These are phyloP conservation scores for Synanthedon andrenaeformis DNA, from an alignment of 2,888 invertebrate genomes.

Conservation along the genomic window DNA sequence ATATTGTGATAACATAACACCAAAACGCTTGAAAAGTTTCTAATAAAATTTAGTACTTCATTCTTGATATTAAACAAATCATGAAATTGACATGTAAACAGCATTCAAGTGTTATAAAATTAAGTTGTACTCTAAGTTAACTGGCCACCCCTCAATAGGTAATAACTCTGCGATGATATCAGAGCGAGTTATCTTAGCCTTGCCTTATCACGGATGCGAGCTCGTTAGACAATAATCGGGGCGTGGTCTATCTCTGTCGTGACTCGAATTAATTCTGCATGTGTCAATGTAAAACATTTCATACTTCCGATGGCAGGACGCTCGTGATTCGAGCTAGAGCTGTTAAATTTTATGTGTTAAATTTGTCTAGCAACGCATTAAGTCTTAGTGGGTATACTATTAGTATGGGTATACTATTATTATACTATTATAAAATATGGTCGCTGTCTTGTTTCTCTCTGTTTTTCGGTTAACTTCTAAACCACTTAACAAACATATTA, in stretches of 20 bases:
- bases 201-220: slow-evolving; percentile 9
- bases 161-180: slow-evolving; percentile 37
- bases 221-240: slow-evolving; percentile 50
- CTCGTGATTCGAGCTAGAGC: slow-evolving; percentile 30
- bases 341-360: slow-evolving; percentile 9
- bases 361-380: slow-evolving; percentile 7
- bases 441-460: too few relatives aligned
- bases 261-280: slow-evolving; percentile 55
- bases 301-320: slow-evolving; percentile 39
- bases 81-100: too few relatives aligned
- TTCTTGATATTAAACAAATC: too few relatives aligned
- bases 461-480: too few relatives aligned
- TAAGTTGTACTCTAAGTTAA: too few relatives aligned
- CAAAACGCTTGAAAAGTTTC: too few relatives aligned
- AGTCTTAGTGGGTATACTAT: slow-evolving; percentile 2
- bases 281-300: slow-evolving; percentile 45
- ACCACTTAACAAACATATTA: too few relatives aligned
- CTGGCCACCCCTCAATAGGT: not conserved
- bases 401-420: too few relatives aligned
- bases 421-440: too few relatives aligned
- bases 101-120: too few relatives aligned
- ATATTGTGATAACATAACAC: too few relatives aligned
- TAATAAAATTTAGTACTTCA: too few relatives aligned
- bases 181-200: slow-evolving; percentile 21
- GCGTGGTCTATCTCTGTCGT: slow-evolving; percentile 48